Evolutionary conservation across 2,888 invertebrate genomes (phyloP), one percentile per base, ranked within the genome.

Genomic region (Sturmia bella): DNA sequence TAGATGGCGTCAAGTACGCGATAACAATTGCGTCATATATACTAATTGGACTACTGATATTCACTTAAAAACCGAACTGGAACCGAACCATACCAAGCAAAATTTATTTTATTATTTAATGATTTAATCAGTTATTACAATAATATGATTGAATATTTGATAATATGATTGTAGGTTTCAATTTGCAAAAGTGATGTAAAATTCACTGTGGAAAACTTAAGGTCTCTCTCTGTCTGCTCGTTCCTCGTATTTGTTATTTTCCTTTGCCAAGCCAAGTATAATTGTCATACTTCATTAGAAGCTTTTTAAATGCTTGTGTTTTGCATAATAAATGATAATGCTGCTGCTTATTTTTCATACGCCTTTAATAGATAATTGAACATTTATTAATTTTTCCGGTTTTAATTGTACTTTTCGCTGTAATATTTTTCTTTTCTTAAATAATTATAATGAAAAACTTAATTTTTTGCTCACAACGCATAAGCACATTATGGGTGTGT

Each of bases 331-430:
- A 82, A 70, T 81, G 19, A 76, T 81, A 73, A 81, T 78, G 73
- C 50, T 69, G 41, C 24, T 68, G 59, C 15, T 39, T 79, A 11
- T 41, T 72, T 52, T 27, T 63, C 39, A 21, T 50, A 48, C 32
- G 69, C 19, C 59, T 72, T 82, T 82, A 82, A 82, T 82, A 82
- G 82, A 82, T 78, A 82, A 82, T 82, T 82, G 82, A 82, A 78
- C 64, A 78, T 82, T 82, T 82, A 82, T 82, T 82, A 82, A 82
- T 78, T 82, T 82, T 82, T 82, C 82, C 82, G 82, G 82, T 82
- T 82, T 78, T 78, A 74, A 82, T 78, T 78, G 75, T 78, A 77
- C 57, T 70, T 70, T 82, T 77, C 59, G 69, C 39, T 41, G 50
- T 54, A 54, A 56, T 50, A 63, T 56, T 64, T 19, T 52, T 45